Evolutionary conservation across 1,140 invertebrate species (phyloP).

Genomic region (Papilio dardanus): DNA sequence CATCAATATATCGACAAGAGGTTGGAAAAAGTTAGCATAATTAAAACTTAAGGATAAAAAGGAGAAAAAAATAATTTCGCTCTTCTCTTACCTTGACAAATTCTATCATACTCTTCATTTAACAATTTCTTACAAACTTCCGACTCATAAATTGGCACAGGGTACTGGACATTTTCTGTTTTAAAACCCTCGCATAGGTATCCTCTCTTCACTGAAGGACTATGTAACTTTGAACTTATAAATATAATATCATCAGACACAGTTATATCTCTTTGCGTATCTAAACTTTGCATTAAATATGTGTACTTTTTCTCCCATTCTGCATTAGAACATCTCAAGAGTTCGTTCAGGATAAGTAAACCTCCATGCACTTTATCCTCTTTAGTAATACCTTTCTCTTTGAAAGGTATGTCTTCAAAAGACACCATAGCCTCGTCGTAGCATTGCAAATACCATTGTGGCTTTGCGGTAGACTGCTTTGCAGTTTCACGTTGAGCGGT

Average conservation of each 20-base stretch:
- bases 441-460: conserved; percentile 95
- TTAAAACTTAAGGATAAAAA: too few species aligned
- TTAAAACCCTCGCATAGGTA: conserved; percentile 78
- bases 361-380: conserved; percentile 97
- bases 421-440: conserved; percentile 93
- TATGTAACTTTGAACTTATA: conserved; percentile 83
- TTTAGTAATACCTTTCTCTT: conserved; percentile 89
- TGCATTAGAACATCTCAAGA: conserved; percentile 95
- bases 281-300: conserved; percentile 83
- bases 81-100: conserved; percentile 84
- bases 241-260: conserved; percentile 84
- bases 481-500: conserved; percentile 96
- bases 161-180: conserved; percentile 75
- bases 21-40: too few species aligned
- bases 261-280: conserved; percentile 76
- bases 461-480: conserved; percentile 91
- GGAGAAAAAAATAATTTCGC: neutral
- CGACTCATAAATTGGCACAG: conserved; percentile 90
- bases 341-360: conserved; percentile 96
- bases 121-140: conserved; percentile 93
- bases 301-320: conserved; percentile 93
- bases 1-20: too few species aligned
- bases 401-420: conserved; percentile 86
- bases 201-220: conserved; percentile 83
- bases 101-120: conserved; percentile 91